A percentile compares a stretch with the other conserved stretches of the same genome.
phyloP scores from a whole-genome alignment of 2,797 vertebrate genomes.

The Poliocrania exsul region DNA sequence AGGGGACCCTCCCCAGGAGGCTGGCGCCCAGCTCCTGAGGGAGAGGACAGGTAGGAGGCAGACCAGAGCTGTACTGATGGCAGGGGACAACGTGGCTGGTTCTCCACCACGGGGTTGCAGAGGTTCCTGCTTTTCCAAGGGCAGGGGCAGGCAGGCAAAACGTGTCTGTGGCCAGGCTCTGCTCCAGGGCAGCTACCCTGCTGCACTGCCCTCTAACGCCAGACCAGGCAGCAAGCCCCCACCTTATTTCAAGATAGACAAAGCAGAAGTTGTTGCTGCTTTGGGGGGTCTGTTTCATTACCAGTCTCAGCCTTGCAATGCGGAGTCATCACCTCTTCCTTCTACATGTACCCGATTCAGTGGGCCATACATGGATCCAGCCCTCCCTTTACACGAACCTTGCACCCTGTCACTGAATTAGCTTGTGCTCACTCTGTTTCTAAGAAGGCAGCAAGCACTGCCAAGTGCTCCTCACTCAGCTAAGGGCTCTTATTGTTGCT shows the following conservation, averaged over 20 bases:
- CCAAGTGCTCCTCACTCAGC: background rate
- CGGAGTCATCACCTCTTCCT: background rate
- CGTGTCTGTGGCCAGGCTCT: fast-evolving
- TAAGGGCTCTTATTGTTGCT: background rate
- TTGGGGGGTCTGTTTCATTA: background rate
- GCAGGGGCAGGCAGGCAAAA: background rate
- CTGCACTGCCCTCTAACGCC: fast-evolving
- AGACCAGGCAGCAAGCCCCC: background rate
- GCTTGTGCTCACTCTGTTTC: background rate
- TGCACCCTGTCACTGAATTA: background rate
- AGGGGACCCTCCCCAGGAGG: background rate
- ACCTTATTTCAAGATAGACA: background rate
- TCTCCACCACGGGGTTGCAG: fast-evolving
- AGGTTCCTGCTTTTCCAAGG: background rate
- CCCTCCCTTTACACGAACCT: fast-evolving
- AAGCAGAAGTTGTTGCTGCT: background rate
- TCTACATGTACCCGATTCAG: fast-evolving
- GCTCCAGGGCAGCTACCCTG: background rate
- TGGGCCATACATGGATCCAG: fast-evolving
- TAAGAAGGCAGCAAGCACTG: background rate
- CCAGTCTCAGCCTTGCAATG: fast-evolving
- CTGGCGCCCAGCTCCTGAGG: background rate
- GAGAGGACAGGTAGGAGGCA: background rate
- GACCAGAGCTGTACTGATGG: background rate
- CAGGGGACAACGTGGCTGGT: fast-evolving